Conservation (phyloP, 2,113 vertebrate species). For the Halichoerus grypus region DNA sequence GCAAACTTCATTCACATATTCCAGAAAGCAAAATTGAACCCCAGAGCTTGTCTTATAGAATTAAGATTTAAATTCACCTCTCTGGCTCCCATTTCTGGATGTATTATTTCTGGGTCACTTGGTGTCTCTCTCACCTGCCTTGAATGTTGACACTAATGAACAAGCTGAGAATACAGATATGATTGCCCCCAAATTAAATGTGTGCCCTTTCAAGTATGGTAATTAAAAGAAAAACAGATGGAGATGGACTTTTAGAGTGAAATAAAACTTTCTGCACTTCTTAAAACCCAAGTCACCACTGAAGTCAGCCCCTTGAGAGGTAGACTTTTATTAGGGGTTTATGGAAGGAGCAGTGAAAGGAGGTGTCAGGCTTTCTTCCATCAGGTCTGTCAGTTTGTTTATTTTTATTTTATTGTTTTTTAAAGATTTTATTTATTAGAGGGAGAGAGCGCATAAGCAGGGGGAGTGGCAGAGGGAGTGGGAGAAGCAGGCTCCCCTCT, state of each 20-base stretch:
- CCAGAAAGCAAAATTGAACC: not conserved
- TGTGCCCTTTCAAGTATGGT: not conserved
- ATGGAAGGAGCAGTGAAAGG: not conserved
- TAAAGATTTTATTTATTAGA: not conserved
- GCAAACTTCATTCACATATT: not conserved
- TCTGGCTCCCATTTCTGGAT: not conserved
- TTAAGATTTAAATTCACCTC: not conserved
- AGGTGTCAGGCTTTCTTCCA: not conserved
- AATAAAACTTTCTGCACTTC: not conserved
- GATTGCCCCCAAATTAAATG: not conserved
- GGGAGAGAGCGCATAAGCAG: not conserved
- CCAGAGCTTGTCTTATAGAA: not conserved
- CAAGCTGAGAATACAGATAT: not conserved
- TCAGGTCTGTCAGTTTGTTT: not conserved
- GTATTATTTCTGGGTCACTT: not conserved
- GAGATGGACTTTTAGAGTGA: not conserved
- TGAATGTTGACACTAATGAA: not conserved
- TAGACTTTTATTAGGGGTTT: not conserved
- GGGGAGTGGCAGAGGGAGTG: not conserved
- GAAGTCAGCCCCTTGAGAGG: not conserved
- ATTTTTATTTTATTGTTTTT: not conserved
- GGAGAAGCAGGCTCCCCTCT: not conserved
- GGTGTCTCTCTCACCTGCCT: not conserved
- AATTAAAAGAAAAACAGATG: not conserved
- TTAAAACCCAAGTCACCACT: not conserved